Base-by-base conservation (phyloP, 2,888 invertebrate genomes). In the Zygogramma bicolorata region DNA sequence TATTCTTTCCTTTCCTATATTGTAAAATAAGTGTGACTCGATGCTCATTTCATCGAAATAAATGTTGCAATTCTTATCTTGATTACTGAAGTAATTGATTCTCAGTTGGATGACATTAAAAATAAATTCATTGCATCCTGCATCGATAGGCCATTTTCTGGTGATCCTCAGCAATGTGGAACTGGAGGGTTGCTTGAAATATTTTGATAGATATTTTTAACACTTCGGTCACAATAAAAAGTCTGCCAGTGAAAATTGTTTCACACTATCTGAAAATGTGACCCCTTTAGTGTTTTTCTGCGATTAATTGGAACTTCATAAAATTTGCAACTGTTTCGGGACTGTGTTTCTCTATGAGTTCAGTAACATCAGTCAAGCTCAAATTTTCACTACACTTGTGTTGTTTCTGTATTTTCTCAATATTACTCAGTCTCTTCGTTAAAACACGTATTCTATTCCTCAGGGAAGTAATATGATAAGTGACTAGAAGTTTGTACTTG, bases 1-100 rank as follows among this genome's bases (percentile, higher is more conserved):
- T 4, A 57, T 57, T 57, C 4, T 57, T 7, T 57, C 57, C 8
- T 25, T 57, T 5, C 25, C 22, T 13, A 57, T 57, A 5, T 57
- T 25, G 27, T 57, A 57, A 22, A 57, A 57, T n/a, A 57, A 15
- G n/a, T 57, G 57, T 4, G 57, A 57, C 27, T 57, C 25, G 25
- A 57, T 10, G 27, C 25, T 62, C 60, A 77, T 75, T 71, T 75
- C 77, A 34, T 78, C 78, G 3, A 76, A 46, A 70, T 73, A 74
- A 3, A 57, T 13, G 2, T 25, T 10, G 27, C 22, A 57, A 25
- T 57, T 25, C 27, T 25, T 57, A 13, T 57, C 13, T 25, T 57
- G 20, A 25, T 57, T 10, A 7, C n/a, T 25, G 2, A 57, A 15
- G 13, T 13, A 27, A 4, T 5, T 4, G n/a, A 27, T n/a, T 57